Evolutionary conservation across 2,113 vertebrate species (phyloP).

Genomic region (Taurulus bubalis): DNA sequence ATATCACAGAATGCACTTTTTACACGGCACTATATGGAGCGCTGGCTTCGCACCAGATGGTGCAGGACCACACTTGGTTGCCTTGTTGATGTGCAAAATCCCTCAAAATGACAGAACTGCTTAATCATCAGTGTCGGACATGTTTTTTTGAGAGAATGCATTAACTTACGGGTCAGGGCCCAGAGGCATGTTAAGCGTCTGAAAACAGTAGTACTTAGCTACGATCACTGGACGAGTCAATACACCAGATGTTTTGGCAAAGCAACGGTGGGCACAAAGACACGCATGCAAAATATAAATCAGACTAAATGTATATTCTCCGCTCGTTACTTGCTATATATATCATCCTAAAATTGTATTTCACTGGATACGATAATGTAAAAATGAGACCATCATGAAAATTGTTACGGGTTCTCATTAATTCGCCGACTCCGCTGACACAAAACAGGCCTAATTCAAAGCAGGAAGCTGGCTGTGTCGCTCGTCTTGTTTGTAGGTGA

Average conservation of each 20-base stretch:
- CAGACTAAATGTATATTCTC: neutral
- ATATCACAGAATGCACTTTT: conserved; percentile 19
- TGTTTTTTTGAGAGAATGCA: neutral
- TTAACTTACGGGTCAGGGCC: conserved; percentile 46
- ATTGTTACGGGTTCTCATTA: conserved; percentile 46
- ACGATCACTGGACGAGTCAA: conserved; percentile 46
- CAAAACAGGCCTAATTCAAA: conserved; percentile 38
- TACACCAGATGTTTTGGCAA: conserved; percentile 34
- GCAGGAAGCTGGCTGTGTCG: neutral
- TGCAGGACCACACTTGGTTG: conserved; percentile 46
- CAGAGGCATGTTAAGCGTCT: conserved; percentile 6
- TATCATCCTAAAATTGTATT: conserved; percentile 28
- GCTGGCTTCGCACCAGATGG: conserved; percentile 55
- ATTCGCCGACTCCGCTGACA: conserved; percentile 9
- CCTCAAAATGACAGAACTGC: conserved; percentile 50
- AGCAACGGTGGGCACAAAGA: conserved; percentile 21
- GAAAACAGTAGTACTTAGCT: conserved; percentile 24
- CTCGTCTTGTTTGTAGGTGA: conserved; percentile 37
- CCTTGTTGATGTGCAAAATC: conserved; percentile 44
- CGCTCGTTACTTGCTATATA: neutral
- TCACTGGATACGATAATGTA: neutral
- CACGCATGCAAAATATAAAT: neutral
- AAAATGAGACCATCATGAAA: conserved; percentile 14
- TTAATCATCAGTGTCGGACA: conserved; percentile 41
- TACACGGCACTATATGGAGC: conserved; percentile 3